These are phyloP conservation scores for Drosophila silvestris DNA, from an alignment of 2,888 invertebrate species.

Conservation along the genomic window DNA sequence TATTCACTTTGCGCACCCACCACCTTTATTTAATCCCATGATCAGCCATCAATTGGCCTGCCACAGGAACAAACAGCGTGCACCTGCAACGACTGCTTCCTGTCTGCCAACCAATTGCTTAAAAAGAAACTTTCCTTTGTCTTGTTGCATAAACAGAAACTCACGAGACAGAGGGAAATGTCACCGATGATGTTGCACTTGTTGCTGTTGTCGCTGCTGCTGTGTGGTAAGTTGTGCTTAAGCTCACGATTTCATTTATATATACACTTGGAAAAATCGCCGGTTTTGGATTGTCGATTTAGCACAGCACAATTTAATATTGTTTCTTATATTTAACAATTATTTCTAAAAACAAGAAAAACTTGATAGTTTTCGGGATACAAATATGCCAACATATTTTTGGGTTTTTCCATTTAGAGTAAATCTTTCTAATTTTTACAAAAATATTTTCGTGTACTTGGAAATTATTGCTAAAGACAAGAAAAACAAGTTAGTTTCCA, in stretches of 20 bases:
- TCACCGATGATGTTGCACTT: slow-evolving; percentile 44
- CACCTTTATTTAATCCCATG: neutral
- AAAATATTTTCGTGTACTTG: too few relatives aligned
- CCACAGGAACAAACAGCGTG: slow-evolving; percentile 28
- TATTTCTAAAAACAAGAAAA: neutral
- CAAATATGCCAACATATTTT: too few relatives aligned
- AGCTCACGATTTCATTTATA: neutral
- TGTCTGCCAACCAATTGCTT: slow-evolving; percentile 50
- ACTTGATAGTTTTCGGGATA: neutral
- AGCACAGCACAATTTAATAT: neutral
- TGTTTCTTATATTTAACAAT: neutral
- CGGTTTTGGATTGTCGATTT: too few relatives aligned
- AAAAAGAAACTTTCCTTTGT: slow-evolving; percentile 20
- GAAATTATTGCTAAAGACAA: neutral
- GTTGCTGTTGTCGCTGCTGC: slow-evolving; percentile 62
- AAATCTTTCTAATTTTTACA: too few relatives aligned
- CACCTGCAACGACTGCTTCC: slow-evolving; percentile 54
- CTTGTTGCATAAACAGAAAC: too few relatives aligned
- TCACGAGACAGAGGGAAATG: slow-evolving; percentile 41
- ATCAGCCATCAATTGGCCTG: slow-evolving; percentile 17
- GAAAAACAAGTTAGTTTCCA: neutral
- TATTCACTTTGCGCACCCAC: neutral
- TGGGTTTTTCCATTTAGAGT: too few relatives aligned
- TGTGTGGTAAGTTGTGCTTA: slow-evolving; percentile 62
- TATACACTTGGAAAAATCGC: neutral